These are phyloP conservation scores for Ethmia dodecea DNA, from an alignment of 2,888 invertebrate species.

Conservation along the genomic window DNA sequence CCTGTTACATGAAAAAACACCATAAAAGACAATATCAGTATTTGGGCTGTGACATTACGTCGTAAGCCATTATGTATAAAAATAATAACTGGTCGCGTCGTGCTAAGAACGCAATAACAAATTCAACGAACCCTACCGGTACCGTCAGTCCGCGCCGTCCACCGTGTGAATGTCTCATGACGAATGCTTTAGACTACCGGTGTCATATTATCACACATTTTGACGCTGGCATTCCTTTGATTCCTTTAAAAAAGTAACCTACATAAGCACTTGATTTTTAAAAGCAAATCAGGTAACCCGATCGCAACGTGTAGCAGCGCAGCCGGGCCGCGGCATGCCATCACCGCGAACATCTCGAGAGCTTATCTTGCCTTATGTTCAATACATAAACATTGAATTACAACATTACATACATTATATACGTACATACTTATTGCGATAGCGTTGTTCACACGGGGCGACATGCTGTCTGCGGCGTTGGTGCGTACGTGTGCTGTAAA, in stretches of 20 bases:
- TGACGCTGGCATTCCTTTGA: conserved; percentile 47
- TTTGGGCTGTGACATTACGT: conserved; percentile 57
- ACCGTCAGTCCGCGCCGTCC: conserved; percentile 64
- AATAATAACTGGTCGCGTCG: conserved; percentile 58
- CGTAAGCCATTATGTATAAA: conserved; percentile 54
- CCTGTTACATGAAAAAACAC: conserved; percentile 28
- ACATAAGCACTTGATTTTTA: conserved; percentile 31
- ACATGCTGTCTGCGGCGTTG: conserved; percentile 71
- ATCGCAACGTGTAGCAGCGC: conserved; percentile 15
- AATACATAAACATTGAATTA: conserved; percentile 59
- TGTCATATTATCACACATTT: conserved; percentile 64
- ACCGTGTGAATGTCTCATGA: conserved; percentile 72
- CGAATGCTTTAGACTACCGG: conserved; percentile 58
- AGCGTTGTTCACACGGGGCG: conserved; percentile 69
- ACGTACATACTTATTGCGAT: conserved; percentile 62
- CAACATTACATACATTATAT: conserved; percentile 52
- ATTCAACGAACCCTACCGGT: conserved; percentile 77
- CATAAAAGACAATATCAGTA: conserved; percentile 47
- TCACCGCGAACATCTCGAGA: conserved; percentile 29
- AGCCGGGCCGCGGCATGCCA: conserved; percentile 23
- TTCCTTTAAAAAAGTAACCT: conserved; percentile 41
- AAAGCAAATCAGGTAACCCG: conserved; percentile 23
- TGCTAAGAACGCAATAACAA: conserved; percentile 75
- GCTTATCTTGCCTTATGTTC: conserved; percentile 48
- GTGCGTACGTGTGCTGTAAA: conserved; percentile 60